Conservation (phyloP, 2,113 vertebrate genomes). For the Eulacestoma nigropectus region DNA sequence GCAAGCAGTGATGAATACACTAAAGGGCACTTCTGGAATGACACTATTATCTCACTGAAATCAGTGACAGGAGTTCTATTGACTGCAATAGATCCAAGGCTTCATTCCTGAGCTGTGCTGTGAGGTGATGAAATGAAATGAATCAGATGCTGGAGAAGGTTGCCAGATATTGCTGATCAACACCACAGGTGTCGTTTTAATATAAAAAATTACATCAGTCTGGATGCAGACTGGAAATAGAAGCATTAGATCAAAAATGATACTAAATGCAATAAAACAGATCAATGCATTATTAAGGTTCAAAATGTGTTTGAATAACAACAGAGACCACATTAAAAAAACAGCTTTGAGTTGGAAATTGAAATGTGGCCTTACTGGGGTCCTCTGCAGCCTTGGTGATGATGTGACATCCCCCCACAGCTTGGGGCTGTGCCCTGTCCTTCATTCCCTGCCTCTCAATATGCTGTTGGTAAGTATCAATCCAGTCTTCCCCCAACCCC, state of each 20-base stretch:
- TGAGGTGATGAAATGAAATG: background rate
- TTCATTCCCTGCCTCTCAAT: background rate
- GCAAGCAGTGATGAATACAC: background rate
- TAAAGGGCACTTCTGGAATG: background rate
- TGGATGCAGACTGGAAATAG: background rate
- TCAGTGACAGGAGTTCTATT: background rate
- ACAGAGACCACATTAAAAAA: background rate
- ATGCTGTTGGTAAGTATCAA: background rate
- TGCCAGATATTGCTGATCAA: background rate
- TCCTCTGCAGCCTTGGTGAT: background rate
- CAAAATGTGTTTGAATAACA: background rate
- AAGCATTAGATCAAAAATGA: background rate
- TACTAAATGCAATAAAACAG: background rate
- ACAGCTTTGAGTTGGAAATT: background rate
- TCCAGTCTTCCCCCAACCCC: fast-evolving
- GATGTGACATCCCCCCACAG: background rate
- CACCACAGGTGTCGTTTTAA: background rate
- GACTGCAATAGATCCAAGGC: background rate
- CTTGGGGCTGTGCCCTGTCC: background rate
- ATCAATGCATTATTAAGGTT: background rate
- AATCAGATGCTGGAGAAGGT: background rate
- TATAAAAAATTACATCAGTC: background rate
- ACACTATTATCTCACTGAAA: background rate
- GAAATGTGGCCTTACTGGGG: background rate
- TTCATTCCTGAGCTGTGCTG: background rate